A percentile compares a stretch with the other conserved stretches of the same genome.
Evolutionary conservation across 2,888 invertebrate species (phyloP).

Genomic region (Caenorhabditis virilis): DNA sequence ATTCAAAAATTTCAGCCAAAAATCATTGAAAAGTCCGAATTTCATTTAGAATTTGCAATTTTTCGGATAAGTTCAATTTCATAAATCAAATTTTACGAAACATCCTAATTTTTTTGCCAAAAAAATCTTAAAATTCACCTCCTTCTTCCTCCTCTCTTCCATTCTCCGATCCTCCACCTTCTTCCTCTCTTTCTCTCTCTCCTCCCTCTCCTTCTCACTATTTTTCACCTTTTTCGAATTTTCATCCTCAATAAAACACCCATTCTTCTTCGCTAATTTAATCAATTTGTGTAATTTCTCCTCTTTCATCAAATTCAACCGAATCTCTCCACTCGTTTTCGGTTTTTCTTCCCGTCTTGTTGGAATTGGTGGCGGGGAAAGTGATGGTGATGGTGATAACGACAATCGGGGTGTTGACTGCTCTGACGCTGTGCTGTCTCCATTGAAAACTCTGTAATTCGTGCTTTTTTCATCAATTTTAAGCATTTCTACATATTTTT

Average conservation of each 20-base stretch:
- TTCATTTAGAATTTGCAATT: too few relatives aligned
- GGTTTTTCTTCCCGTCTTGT: slow-evolving; percentile 2
- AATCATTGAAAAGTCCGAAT: too few relatives aligned
- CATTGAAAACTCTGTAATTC: slow-evolving; percentile 3
- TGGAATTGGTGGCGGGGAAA: not conserved
- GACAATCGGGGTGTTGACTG: slow-evolving; percentile 12
- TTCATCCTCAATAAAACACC: slow-evolving; percentile 6
- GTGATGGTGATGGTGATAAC: not conserved
- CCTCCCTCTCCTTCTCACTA: not conserved
- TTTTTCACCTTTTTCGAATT: not conserved
- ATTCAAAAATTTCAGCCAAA: too few relatives aligned
- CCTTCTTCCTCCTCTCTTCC: too few relatives aligned
- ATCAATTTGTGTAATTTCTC: slow-evolving; percentile 17
- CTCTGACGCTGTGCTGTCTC: slow-evolving; percentile 14
- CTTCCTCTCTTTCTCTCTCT: not conserved
- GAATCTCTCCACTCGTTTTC: not conserved
- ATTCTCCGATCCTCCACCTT: not conserved
- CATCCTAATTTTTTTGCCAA: too few relatives aligned
- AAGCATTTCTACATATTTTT: too few relatives aligned
- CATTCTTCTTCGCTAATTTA: slow-evolving; percentile 10
- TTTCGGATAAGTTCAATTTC: too few relatives aligned
- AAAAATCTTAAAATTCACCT: too few relatives aligned
- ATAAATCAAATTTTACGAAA: too few relatives aligned
- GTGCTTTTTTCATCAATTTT: not conserved
- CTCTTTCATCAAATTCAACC: slow-evolving; percentile 1